A percentile compares a stretch with the other conserved stretches of the same genome.
Conservation (phyloP, 2,888 invertebrate genomes). For the Capitulum mitella region DNA sequence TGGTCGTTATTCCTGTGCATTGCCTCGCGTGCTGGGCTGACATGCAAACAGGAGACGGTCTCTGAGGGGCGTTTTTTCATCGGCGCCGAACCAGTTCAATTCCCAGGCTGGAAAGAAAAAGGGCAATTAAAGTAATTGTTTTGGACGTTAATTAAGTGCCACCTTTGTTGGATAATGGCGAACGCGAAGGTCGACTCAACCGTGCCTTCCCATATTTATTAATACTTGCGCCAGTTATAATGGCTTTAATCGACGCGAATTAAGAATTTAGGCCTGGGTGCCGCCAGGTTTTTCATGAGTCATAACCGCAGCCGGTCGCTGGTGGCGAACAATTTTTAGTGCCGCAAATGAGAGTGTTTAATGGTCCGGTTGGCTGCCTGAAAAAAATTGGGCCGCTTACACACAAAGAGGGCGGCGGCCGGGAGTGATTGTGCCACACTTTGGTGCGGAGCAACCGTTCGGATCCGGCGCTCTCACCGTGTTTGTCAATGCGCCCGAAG, state of each 20-base stretch:
- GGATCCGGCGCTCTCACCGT: too few relatives aligned
- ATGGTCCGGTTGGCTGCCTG: neutral
- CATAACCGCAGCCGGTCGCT: neutral
- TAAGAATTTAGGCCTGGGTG: slow-evolving; percentile 6
- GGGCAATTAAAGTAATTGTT: slow-evolving; percentile 24
- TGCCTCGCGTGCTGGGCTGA: neutral
- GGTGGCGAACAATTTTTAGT: neutral
- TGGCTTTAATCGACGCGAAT: slow-evolving; percentile 6
- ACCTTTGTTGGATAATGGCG: slow-evolving; percentile 13
- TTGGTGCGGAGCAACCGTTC: too few relatives aligned
- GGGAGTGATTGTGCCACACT: neutral
- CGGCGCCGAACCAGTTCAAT: neutral
- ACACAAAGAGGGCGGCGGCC: neutral
- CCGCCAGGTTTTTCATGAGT: neutral
- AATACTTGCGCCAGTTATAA: neutral
- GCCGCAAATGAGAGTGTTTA: slow-evolving; percentile 8
- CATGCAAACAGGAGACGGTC: neutral
- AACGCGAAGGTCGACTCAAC: neutral
- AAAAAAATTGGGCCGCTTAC: neutral
- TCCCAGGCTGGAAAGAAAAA: neutral
- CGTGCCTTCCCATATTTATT: slow-evolving; percentile 9
- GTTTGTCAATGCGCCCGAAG: too few relatives aligned
- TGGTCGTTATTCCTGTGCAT: slow-evolving; percentile 16
- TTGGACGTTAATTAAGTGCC: slow-evolving; percentile 19
- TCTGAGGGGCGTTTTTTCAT: neutral